Evolutionary conservation across 1,140 invertebrate genomes (phyloP).

Genomic region (Drosophila mojavensis): DNA sequence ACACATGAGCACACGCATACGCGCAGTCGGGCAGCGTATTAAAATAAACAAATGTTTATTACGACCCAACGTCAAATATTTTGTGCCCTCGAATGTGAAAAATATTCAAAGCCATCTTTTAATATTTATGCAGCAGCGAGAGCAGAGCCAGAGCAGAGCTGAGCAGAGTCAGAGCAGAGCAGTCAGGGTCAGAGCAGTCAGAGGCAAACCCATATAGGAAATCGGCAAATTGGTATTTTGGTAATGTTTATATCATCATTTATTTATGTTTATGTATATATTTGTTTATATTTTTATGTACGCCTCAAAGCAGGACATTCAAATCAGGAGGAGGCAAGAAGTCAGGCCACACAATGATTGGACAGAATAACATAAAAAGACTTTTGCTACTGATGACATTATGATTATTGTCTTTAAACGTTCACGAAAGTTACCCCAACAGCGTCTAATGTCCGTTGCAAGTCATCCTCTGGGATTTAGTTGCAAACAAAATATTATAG

Average conservation of each 20-base stretch:
- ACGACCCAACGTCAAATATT: constrained; percentile 29
- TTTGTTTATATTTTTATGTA: constrained; percentile 19
- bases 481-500: not conserved
- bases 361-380: constrained; percentile 1
- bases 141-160: not conserved
- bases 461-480: constrained; percentile 1
- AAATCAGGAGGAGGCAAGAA: constrained; percentile 30
- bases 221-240: constrained; percentile 73
- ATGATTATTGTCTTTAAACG: constrained; percentile 9
- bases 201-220: constrained; percentile 47
- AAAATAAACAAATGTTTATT: constrained; percentile 81
- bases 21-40: constrained; percentile 41
- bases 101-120: constrained; percentile 52
- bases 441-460: not conserved
- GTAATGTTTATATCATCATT: constrained; percentile 69
- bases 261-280: constrained; percentile 26
- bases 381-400: constrained; percentile 12
- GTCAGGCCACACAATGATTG: constrained; percentile 27
- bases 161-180: too few relatives aligned
- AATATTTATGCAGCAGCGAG: constrained; percentile 61
- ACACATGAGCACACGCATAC: constrained; percentile 8
- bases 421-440: not conserved
- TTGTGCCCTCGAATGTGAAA: constrained; percentile 31
- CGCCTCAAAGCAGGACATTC: constrained; percentile 19
- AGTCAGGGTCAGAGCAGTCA: not conserved